A percentile compares a stretch with the other conserved stretches of the same genome.
phyloP scores from a whole-genome alignment of 2,113 vertebrate species.

The Manacus vitellinus region DNA sequence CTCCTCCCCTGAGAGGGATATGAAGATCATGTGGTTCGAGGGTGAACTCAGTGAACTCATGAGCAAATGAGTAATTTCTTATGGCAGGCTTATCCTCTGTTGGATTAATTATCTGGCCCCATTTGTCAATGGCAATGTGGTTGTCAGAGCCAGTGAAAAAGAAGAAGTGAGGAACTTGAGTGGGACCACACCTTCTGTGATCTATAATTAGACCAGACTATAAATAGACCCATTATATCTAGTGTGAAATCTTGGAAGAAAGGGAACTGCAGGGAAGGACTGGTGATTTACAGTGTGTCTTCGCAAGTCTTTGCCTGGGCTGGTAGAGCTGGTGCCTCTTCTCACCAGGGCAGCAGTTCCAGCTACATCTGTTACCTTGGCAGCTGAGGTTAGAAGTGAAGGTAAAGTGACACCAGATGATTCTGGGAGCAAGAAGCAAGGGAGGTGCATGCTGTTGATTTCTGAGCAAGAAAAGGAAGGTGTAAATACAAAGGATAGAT shows the following conservation, averaged over 20 bases:
- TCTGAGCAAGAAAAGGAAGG: neutral
- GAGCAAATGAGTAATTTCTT: neutral
- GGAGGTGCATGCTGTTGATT: neutral
- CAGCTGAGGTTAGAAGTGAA: neutral
- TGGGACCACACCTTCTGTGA: neutral
- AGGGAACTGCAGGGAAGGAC: neutral
- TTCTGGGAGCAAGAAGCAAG: neutral
- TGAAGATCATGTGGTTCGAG: neutral
- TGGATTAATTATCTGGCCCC: slow-evolving; percentile 1
- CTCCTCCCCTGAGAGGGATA: neutral
- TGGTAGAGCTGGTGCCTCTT: neutral
- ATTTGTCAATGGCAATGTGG: neutral
- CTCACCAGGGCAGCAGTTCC: neutral
- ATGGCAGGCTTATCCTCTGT: neutral
- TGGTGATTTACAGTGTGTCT: neutral
- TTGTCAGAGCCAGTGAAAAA: neutral
- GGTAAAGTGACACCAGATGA: accelerated
- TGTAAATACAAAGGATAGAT: neutral
- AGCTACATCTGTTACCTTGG: neutral
- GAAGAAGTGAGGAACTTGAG: neutral
- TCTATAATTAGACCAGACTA: slow-evolving; percentile 8
- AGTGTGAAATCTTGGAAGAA: neutral
- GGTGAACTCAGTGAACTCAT: neutral
- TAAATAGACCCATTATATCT: neutral
- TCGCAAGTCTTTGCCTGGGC: neutral